A percentile compares a stretch with the other conserved stretches of the same genome.
Conservation (phyloP, 2,888 invertebrate genomes). For the Lycia hirtaria region DNA sequence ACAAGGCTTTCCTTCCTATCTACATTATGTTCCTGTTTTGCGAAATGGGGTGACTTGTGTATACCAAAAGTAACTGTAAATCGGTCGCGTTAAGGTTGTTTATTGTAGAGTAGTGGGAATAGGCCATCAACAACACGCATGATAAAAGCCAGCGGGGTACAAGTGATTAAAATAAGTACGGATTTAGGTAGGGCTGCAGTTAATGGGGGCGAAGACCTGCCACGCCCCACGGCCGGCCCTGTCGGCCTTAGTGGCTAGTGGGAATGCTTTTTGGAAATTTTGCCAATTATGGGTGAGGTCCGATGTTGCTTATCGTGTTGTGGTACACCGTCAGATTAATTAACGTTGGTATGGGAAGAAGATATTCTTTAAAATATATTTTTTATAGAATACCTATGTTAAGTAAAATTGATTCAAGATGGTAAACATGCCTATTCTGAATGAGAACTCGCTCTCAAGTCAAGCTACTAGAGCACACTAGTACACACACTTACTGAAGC, state of each 20-base stretch:
- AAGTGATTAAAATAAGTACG: slow-evolving; percentile 82
- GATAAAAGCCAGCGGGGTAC: slow-evolving; percentile 73
- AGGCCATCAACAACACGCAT: slow-evolving; percentile 69
- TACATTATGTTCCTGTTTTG: slow-evolving; percentile 58
- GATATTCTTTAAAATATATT: too few relatives aligned
- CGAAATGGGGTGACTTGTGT: slow-evolving; percentile 40
- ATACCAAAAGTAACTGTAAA: slow-evolving; percentile 46
- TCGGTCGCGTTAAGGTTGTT: slow-evolving; percentile 44
- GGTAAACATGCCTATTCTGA: too few relatives aligned
- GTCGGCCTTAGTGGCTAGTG: slow-evolving; percentile 46
- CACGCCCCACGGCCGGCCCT: slow-evolving; percentile 56
- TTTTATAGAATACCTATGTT: too few relatives aligned
- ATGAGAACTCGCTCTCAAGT: too few relatives aligned
- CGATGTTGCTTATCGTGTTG: background rate
- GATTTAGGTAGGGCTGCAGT: slow-evolving; percentile 75
- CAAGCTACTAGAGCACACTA: too few relatives aligned
- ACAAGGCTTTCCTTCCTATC: slow-evolving; percentile 55
- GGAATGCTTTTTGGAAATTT: slow-evolving; percentile 44
- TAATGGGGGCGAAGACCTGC: slow-evolving; percentile 59
- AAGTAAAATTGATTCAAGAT: too few relatives aligned
- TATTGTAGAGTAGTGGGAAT: slow-evolving; percentile 40
- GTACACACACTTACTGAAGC: too few relatives aligned
- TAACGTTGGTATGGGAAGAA: background rate
- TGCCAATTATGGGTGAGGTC: slow-evolving; percentile 33
- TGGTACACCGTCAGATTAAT: background rate